These are phyloP conservation scores for Latrodectus geometricus DNA, from an alignment of 1,140 invertebrate genomes.

Conservation along the genomic window DNA sequence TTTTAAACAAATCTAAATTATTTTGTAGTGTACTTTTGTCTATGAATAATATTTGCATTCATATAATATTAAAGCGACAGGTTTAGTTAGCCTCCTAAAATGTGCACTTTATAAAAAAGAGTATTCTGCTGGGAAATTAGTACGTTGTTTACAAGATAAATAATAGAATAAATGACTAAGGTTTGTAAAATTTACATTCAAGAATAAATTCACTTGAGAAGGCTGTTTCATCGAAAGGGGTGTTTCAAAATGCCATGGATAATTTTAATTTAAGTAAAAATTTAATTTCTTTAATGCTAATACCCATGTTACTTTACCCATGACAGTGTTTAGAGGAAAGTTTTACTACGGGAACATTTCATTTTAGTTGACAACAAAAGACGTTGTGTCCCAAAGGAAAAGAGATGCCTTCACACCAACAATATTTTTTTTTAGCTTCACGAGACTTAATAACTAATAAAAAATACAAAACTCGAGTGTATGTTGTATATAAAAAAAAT, in stretches of 20 bases:
- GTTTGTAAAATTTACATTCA: no score
- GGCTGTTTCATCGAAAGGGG: neutral
- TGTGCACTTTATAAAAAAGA: no score
- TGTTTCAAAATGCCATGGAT: neutral
- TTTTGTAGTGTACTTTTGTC: no score
- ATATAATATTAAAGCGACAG: no score
- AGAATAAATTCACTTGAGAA: no score
- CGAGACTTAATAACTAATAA: neutral
- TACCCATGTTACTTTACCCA: neutral
- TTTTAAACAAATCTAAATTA: no score
- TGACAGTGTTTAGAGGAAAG: neutral
- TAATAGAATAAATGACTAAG: no score
- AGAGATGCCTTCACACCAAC: neutral
- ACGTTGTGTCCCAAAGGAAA: conserved; percentile 5
- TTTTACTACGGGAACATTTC: neutral
- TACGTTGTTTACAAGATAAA: no score
- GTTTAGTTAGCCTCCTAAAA: no score
- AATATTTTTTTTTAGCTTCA: neutral
- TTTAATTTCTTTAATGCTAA: neutral
- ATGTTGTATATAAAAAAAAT: neutral
- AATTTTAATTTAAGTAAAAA: conserved; percentile 2
- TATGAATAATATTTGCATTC: no score
- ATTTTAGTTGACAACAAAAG: conserved; percentile 31
- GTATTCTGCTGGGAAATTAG: no score
- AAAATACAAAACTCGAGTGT: neutral